Base-by-base conservation (phyloP, 2,113 vertebrate species). In the Corythoichthys intestinalis region DNA sequence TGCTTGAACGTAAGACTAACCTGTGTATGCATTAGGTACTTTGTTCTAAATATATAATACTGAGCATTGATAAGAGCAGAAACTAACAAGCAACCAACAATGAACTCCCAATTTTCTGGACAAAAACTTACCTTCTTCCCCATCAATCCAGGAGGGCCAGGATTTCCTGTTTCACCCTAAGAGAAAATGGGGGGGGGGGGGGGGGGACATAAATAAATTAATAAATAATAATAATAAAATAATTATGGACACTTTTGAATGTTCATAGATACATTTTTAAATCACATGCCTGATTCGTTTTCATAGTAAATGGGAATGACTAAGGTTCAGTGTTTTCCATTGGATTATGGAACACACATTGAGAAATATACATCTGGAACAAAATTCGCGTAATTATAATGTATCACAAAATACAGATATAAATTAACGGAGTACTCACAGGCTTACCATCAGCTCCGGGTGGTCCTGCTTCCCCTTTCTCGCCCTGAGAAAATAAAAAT, bases 381-480 rank as follows among this genome's bases (percentile, higher is more conserved):
- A 59, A 14, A 38, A 60, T 39, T 60, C 1, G 15, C 15, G 7
- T 35, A 3, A 41, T 6, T 41, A 11, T 0, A 41, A 12, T 2
- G 6, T 6, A 63, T 63, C 41, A 63, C n/a, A 8, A 13, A 5
- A 60, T 2, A 9, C 3, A 20, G 20, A 34, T 20, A 44, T n/a
- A 47, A 63, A 63, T 63, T 28, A 63, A 63, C 20, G 6, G 13
- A 15, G 20, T 66, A 91, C 92, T 92, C 89, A 94, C 93, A 85
- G 83, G 73, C 75, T 88, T 90, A 54, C 91, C 92, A 46, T 88
- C 88, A 68, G 75, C 85, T 57, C 92, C 93, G 20, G 87, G 85
- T 37, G 79, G 81, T 14, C 93, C 92, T 4, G 75, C 66, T 41
- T 69, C 66, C 50, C 93, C 93, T 34, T 79, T 89, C 53, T 93